phyloP scores from a whole-genome alignment of 92 coral and sea anemone species.

The Pocillopora meandrina region DNA sequence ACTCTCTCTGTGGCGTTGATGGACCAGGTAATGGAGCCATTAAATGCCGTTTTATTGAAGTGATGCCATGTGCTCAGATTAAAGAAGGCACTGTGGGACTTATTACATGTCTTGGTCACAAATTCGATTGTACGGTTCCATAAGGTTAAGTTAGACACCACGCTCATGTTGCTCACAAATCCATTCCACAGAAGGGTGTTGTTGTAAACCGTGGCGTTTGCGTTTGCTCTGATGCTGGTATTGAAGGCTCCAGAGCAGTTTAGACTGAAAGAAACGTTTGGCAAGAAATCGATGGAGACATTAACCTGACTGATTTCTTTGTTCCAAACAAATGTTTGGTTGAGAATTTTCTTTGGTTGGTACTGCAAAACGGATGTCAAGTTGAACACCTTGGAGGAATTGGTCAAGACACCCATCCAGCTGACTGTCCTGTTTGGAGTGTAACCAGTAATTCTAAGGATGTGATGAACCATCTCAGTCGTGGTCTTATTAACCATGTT shows the following conservation, averaged over 20 bases:
- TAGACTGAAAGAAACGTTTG: constrained; percentile 44
- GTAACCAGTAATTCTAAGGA: constrained; percentile 35
- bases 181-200: constrained; percentile 62
- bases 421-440: constrained; percentile 54
- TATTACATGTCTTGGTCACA: constrained; percentile 61
- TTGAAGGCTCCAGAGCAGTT: constrained; percentile 72
- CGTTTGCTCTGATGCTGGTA: constrained; percentile 42
- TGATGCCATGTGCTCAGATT: constrained; percentile 79
- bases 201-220: constrained; percentile 53
- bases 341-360: constrained; percentile 36
- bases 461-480: constrained; percentile 39
- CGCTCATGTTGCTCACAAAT: constrained; percentile 43
- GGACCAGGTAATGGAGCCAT: constrained; percentile 62
- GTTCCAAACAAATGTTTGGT: constrained; percentile 58
- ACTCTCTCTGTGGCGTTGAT: constrained; percentile 55
- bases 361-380: constrained; percentile 41
- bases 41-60: constrained; percentile 54
- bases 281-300: constrained; percentile 54
- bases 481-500: constrained; percentile 38
- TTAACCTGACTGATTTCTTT: constrained; percentile 42
- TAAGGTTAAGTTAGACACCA: constrained; percentile 62
- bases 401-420: constrained; percentile 59
- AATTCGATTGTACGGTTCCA: constrained; percentile 71
- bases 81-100: constrained; percentile 42
- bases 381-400: constrained; percentile 53